phyloP scores from a whole-genome alignment of 2,888 invertebrate genomes.

The Andricus quercusramuli region DNA sequence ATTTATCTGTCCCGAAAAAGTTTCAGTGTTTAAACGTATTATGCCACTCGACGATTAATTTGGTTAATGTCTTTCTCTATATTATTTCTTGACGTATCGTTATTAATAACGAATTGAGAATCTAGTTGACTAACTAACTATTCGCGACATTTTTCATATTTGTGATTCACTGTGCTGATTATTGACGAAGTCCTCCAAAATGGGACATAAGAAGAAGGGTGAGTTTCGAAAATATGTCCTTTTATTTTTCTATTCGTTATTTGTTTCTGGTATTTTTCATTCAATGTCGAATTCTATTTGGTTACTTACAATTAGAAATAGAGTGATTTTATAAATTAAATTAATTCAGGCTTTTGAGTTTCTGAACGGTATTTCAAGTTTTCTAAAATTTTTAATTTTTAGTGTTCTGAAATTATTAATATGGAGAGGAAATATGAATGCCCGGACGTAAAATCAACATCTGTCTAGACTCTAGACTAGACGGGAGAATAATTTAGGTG shows the following conservation, averaged over 20 bases:
- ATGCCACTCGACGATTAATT: slow-evolving; percentile 3
- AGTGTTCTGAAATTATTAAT: too few relatives aligned
- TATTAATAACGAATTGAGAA: neutral
- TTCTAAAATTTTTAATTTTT: too few relatives aligned
- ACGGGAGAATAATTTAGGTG: too few relatives aligned
- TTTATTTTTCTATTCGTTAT: neutral
- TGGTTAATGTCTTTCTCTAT: slow-evolving; percentile 2
- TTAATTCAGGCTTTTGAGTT: too few relatives aligned
- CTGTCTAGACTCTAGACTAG: too few relatives aligned
- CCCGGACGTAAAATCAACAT: too few relatives aligned
- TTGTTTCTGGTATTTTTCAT: neutral
- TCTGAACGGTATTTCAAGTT: too few relatives aligned
- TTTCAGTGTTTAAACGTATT: slow-evolving; percentile 3
- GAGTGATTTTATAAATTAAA: too few relatives aligned
- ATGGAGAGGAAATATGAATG: too few relatives aligned
- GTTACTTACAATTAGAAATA: too few relatives aligned
- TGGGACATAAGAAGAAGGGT: slow-evolving; percentile 31
- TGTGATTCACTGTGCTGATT: neutral
- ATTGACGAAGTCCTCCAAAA: neutral
- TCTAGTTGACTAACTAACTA: neutral
- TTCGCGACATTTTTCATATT: neutral
- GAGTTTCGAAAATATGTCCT: slow-evolving; percentile 8
- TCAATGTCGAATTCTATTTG: neutral
- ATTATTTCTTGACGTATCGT: slow-evolving; percentile 10
- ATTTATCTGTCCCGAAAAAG: neutral